Percentiles rank a stretch among this genome's conserved stretches.
Evolutionary conservation across 2,888 invertebrate genomes (phyloP).

Genomic region (Drosophila macrothrix): DNA sequence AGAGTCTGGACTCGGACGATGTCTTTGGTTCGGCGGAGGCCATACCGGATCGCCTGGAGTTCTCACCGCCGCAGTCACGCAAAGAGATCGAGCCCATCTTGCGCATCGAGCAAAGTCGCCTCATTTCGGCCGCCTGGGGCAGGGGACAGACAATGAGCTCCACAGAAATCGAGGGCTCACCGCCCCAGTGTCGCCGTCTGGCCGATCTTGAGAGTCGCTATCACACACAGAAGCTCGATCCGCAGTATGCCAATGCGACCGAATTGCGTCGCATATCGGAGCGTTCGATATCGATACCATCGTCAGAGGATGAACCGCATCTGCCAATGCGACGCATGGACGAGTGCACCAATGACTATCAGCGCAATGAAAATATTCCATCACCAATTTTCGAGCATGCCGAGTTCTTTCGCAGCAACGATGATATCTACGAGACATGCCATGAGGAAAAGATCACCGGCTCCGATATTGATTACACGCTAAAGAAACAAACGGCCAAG

Average conservation of each 20-base stretch:
- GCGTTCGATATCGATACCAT: conserved; percentile 90
- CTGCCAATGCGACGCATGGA: conserved; percentile 87
- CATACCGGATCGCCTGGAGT: conserved; percentile 89
- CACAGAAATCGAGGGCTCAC: conserved; percentile 91
- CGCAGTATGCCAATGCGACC: conserved; percentile 88
- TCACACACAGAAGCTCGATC: conserved; percentile 88
- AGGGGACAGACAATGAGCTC: conserved; percentile 91
- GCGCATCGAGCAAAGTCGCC: conserved; percentile 90
- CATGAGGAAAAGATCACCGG: conserved; percentile 86
- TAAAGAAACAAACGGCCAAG: conserved; percentile 81
- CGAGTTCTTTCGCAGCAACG: conserved; percentile 87
- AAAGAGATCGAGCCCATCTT: conserved; percentile 91
- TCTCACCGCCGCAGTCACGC: conserved; percentile 91
- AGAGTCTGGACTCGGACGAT: conserved; percentile 91
- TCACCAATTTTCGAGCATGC: conserved; percentile 88
- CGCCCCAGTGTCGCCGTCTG: conserved; percentile 89
- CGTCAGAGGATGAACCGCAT: conserved; percentile 90
- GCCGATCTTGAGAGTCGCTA: conserved; percentile 89
- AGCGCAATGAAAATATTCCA: conserved; percentile 87
- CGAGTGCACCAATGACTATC: conserved; percentile 87
- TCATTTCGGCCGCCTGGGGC: conserved; percentile 89
- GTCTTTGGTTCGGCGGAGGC: conserved; percentile 92
- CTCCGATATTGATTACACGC: conserved; percentile 86
- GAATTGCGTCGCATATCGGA: conserved; percentile 90
- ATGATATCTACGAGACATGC: conserved; percentile 85